Evolutionary conservation across 2,797 vertebrate species (phyloP).

Genomic region (Simalia tracyae): DNA sequence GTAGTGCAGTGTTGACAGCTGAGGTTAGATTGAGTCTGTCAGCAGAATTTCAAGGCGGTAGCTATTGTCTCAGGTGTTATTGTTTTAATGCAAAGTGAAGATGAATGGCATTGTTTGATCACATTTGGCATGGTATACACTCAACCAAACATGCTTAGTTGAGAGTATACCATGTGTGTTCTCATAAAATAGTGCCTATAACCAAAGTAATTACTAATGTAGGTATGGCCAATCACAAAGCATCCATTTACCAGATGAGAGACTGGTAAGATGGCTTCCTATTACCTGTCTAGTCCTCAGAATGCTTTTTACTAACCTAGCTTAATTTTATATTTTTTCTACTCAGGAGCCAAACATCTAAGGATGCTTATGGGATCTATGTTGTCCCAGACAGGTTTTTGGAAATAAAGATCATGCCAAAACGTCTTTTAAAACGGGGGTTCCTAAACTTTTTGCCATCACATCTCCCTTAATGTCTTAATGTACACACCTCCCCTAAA

Average conservation of each 20-base stretch:
- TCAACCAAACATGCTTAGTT: background rate
- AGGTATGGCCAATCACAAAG: background rate
- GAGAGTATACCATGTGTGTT: background rate
- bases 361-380: background rate
- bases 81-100: background rate
- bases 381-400: background rate
- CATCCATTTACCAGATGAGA: background rate
- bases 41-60: background rate
- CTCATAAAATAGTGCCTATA: background rate
- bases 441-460: background rate
- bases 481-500: background rate
- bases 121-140: background rate
- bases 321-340: background rate
- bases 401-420: background rate
- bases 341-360: background rate
- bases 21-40: background rate
- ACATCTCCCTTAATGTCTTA: background rate
- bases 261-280: background rate
- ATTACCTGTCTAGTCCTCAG: background rate
- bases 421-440: background rate
- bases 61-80: background rate
- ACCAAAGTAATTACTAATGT: background rate
- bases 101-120: background rate
- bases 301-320: too few species aligned
- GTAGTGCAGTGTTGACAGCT: background rate